A percentile compares a stretch with the other conserved stretches of the same genome.
Evolutionary conservation across 2,797 vertebrate species (phyloP).

Genomic region (Acanthurus lineatus): DNA sequence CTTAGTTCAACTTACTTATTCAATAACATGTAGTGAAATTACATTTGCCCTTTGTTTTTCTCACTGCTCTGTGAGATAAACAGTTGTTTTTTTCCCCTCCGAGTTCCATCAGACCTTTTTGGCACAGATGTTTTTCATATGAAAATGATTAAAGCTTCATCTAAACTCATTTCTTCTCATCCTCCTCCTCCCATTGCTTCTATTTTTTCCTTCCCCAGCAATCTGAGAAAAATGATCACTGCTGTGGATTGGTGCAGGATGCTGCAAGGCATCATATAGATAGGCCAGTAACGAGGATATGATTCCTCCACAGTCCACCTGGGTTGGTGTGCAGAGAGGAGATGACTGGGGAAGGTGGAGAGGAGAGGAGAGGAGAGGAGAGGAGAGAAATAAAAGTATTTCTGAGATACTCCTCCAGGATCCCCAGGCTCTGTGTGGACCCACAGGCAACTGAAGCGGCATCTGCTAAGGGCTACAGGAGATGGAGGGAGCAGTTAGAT

Average conservation of each 20-base stretch:
- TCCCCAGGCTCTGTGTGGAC: constrained; percentile 52
- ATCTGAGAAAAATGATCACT: constrained; percentile 54
- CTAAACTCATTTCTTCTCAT: neutral
- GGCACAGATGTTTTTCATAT: constrained; percentile 35
- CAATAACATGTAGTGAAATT: too few species aligned
- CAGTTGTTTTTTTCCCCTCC: neutral
- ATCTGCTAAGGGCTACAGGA: constrained; percentile 50
- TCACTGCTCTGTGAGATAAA: neutral
- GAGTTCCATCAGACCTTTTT: neutral
- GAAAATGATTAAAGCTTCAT: constrained; percentile 21
- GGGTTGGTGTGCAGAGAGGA: neutral
- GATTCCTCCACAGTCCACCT: constrained; percentile 43
- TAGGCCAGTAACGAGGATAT: constrained; percentile 52
- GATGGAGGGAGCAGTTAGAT: neutral
- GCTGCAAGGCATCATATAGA: constrained; percentile 38
- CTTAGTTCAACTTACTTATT: too few species aligned
- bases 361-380: neutral
- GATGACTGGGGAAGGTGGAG: neutral
- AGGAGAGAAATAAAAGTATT: neutral
- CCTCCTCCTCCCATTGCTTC: neutral
- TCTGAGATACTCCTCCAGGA: constrained; percentile 13
- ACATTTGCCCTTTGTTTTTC: neutral
- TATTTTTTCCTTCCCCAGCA: neutral
- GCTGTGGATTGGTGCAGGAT: constrained; percentile 36
- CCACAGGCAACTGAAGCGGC: constrained; percentile 49